phyloP scores from a whole-genome alignment of 1,140 invertebrate genomes.

The Drosophila teissieri region DNA sequence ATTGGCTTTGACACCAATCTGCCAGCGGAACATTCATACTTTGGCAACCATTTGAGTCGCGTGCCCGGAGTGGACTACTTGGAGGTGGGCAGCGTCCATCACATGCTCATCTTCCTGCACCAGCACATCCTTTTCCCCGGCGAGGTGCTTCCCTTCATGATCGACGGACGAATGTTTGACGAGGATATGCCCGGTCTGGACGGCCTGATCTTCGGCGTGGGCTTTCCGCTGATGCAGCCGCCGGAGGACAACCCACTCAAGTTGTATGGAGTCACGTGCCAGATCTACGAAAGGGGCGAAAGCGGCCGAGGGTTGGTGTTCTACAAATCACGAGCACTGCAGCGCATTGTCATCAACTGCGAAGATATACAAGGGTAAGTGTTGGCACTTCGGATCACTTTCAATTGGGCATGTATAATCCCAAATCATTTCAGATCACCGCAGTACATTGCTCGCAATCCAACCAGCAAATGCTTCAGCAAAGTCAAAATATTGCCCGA shows the following conservation, averaged over 20 bases:
- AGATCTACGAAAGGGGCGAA: slow-evolving; percentile 79
- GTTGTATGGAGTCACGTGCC: slow-evolving; percentile 80
- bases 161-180: slow-evolving; percentile 84
- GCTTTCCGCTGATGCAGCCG: slow-evolving; percentile 65
- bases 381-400: not conserved
- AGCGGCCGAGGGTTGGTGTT: slow-evolving; percentile 58
- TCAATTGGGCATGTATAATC: not conserved
- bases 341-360: slow-evolving; percentile 74
- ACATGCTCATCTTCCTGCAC: slow-evolving; percentile 87
- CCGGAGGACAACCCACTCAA: slow-evolving; percentile 56
- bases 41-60: slow-evolving; percentile 72
- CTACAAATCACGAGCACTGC: slow-evolving; percentile 75
- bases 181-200: slow-evolving; percentile 62
- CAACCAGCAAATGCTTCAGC: slow-evolving; percentile 82
- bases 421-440: slow-evolving; percentile 42
- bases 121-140: slow-evolving; percentile 89
- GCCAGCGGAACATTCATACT: slow-evolving; percentile 80
- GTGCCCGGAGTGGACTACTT: slow-evolving; percentile 77
- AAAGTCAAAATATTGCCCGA: slow-evolving; percentile 89
- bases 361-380: slow-evolving; percentile 70
- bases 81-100: slow-evolving; percentile 72
- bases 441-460: slow-evolving; percentile 70
- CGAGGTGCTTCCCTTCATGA: slow-evolving; percentile 89
- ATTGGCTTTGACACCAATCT: slow-evolving; percentile 79
- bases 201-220: slow-evolving; percentile 76